phyloP scores from a whole-genome alignment of 30 jellyfish, hydroid and myxozoan genomes.

The Cassiopea andromeda region DNA sequence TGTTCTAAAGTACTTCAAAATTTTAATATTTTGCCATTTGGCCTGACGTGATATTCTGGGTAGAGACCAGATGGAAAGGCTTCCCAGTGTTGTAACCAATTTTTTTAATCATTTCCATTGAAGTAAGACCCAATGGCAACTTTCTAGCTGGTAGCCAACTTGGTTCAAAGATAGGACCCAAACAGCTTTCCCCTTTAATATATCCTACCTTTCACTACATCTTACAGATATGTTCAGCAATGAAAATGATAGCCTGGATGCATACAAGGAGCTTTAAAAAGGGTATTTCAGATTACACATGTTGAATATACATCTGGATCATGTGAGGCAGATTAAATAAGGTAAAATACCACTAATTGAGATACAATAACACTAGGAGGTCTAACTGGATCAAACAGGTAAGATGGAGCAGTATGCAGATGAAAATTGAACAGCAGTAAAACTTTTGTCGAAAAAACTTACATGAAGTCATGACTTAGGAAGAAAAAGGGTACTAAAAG shows the following conservation, averaged over 20 bases:
- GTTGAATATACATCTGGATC: constrained; percentile 50
- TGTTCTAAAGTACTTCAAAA: too few species aligned
- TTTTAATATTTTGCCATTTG: too few species aligned
- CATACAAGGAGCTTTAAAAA: constrained; percentile 1
- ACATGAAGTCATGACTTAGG: not conserved
- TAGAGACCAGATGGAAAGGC: too few species aligned
- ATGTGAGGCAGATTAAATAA: constrained; percentile 52
- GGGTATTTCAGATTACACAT: constrained; percentile 47
- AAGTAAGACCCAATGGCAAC: too few species aligned
- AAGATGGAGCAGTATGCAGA: constrained; percentile 26
- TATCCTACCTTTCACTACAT: constrained; percentile 10
- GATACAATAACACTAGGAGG: constrained; percentile 64
- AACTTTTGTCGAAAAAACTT: not conserved
- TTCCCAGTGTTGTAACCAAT: too few species aligned
- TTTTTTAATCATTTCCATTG: too few species aligned
- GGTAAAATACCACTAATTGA: constrained; percentile 31
- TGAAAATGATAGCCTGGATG: constrained; percentile 14
- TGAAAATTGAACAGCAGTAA: constrained; percentile 25
- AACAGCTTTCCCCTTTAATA: too few species aligned
- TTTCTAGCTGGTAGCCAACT: too few species aligned
- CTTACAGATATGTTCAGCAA: constrained; percentile 36
- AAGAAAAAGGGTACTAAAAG: constrained; percentile 13
- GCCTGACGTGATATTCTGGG: too few species aligned
- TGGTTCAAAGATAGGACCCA: too few species aligned
- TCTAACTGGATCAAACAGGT: not conserved